Evolutionary conservation across 2,888 invertebrate species (phyloP).

Genomic region (Arctia plantaginis): DNA sequence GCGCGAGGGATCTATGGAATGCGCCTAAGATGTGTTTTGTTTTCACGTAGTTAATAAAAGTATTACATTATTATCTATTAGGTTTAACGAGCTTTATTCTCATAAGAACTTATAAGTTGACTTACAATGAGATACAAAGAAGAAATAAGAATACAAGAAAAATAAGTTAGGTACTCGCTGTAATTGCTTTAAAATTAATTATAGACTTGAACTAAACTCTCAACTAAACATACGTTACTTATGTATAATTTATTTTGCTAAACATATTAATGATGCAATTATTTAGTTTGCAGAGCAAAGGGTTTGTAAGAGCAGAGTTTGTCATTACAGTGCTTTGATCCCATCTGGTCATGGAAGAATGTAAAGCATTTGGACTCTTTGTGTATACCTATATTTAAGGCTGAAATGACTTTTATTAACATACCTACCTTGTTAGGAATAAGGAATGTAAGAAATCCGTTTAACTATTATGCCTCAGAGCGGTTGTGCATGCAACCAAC

Average conservation of each 20-base stretch:
- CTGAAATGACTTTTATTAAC: neutral
- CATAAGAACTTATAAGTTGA: neutral
- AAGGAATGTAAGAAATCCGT: slow-evolving; percentile 8
- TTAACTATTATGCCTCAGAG: neutral
- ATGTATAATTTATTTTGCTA: too few species aligned
- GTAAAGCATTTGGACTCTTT: neutral
- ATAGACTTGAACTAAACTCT: too few species aligned
- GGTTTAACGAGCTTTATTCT: neutral
- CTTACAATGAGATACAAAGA: too few species aligned
- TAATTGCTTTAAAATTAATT: too few species aligned
- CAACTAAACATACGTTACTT: too few species aligned
- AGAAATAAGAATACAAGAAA: too few species aligned
- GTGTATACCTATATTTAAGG: neutral
- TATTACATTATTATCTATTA: slow-evolving; percentile 4
- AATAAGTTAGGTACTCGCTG: too few species aligned
- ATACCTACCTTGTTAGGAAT: neutral
- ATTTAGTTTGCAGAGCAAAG: neutral
- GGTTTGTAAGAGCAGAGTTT: neutral
- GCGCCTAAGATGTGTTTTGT: slow-evolving; percentile 49
- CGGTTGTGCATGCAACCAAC: neutral
- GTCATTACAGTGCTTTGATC: neutral
- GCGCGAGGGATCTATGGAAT: slow-evolving; percentile 53
- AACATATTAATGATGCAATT: too few species aligned
- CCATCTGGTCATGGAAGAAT: neutral
- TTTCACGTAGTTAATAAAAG: slow-evolving; percentile 52